Evolutionary conservation across 1,140 invertebrate genomes (phyloP).

Genomic region (Bombus ignitus): DNA sequence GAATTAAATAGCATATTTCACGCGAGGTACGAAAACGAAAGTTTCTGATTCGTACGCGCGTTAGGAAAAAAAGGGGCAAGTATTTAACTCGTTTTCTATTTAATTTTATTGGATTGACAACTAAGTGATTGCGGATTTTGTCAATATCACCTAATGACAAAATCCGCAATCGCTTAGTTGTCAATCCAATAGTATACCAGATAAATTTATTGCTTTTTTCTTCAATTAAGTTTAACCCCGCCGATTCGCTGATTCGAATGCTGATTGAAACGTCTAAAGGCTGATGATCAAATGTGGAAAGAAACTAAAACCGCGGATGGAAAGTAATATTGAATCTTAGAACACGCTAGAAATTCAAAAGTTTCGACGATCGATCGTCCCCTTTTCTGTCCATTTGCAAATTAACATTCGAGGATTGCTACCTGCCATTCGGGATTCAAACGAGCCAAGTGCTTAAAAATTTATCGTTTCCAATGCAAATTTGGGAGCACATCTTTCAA

Average conservation of each 20-base stretch:
- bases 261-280: background rate
- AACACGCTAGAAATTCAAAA: background rate
- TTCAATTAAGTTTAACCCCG: background rate
- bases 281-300: background rate
- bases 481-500: background rate
- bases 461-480: background rate
- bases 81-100: no score
- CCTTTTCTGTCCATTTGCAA: conserved; percentile 20
- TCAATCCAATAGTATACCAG: no score
- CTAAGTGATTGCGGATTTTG: no score
- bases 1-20: no score
- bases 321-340: conserved; percentile 10
- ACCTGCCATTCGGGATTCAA: background rate
- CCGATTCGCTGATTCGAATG: background rate
- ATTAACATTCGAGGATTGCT: background rate
- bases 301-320: background rate
- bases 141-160: no score
- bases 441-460: conserved; percentile 8
- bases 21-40: no score
- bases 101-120: no score
- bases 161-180: no score
- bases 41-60: no score
- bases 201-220: no score
- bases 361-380: conserved; percentile 13
- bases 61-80: no score